Conservation (phyloP, 1,140 invertebrate species). For the Eupristina koningsbergeri region DNA sequence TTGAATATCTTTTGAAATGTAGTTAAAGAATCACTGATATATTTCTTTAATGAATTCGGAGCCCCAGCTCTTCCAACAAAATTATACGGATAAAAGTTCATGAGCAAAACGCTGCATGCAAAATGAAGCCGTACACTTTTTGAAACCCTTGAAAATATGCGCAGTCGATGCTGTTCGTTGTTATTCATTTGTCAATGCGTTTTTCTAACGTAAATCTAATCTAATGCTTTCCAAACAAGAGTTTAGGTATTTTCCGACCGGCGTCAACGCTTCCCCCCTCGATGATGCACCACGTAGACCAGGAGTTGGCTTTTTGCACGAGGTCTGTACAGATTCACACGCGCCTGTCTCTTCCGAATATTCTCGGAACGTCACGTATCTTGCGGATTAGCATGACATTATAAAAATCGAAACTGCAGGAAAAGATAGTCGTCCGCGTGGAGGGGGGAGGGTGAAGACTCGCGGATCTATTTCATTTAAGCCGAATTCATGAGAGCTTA, state of each 20-base stretch:
- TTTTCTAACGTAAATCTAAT: slow-evolving; percentile 3
- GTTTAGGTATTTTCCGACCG: neutral
- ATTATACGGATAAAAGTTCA: neutral
- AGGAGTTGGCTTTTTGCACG: slow-evolving; percentile 32
- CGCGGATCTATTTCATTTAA: slow-evolving; percentile 73
- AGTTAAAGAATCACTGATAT: neutral
- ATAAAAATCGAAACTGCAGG: slow-evolving; percentile 45
- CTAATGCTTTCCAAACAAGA: slow-evolving; percentile 19
- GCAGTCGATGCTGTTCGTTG: neutral
- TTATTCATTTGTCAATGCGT: neutral
- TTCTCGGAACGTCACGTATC: slow-evolving; percentile 46
- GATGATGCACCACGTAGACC: neutral
- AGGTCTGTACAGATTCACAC: slow-evolving; percentile 34
- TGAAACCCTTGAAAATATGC: neutral
- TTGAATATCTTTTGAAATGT: neutral
- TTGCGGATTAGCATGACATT: slow-evolving; percentile 66
- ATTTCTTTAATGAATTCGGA: neutral
- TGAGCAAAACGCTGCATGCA: neutral
- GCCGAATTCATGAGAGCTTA: slow-evolving; percentile 71
- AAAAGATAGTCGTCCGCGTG: neutral
- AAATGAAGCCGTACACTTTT: neutral
- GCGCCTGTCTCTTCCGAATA: slow-evolving; percentile 26
- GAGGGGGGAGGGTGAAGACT: slow-evolving; percentile 8
- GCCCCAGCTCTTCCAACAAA: neutral
- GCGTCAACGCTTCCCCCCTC: neutral